phyloP scores from a whole-genome alignment of 1,140 invertebrate species.

The Patella vulgata region DNA sequence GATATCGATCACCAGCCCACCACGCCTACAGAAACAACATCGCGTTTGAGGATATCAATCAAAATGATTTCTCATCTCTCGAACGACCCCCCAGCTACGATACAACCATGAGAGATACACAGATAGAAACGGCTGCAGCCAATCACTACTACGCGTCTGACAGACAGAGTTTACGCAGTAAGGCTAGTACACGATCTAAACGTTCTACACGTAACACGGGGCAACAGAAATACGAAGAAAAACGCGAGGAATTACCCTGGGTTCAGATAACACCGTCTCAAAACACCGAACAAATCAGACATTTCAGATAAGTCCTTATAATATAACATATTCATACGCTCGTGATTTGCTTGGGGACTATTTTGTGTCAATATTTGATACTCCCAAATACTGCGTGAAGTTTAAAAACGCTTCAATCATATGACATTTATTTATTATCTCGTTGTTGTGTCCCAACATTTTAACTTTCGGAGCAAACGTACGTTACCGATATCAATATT shows the following conservation, averaged over 20 bases:
- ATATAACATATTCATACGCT: no score
- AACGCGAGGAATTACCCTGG: slow-evolving; percentile 56
- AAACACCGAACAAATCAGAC: slow-evolving; percentile 37
- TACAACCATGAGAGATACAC: slow-evolving; percentile 51
- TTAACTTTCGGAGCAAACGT: no score
- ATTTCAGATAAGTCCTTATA: slow-evolving; percentile 33
- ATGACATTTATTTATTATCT: no score
- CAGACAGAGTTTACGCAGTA: slow-evolving; percentile 55
- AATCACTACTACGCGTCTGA: slow-evolving; percentile 48
- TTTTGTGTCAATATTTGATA: no score
- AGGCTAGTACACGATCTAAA: slow-evolving; percentile 46
- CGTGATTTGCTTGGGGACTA: no score
- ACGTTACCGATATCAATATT: no score
- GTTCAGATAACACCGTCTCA: slow-evolving; percentile 58
- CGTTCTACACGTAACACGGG: slow-evolving; percentile 29
- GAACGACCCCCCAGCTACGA: slow-evolving; percentile 59
- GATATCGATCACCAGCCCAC: slow-evolving; percentile 49
- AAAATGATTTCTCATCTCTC: slow-evolving; percentile 35
- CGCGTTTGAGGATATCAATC: slow-evolving; percentile 39
- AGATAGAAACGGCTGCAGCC: slow-evolving; percentile 28
- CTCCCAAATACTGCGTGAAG: no score
- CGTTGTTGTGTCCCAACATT: no score
- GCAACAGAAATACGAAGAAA: slow-evolving; percentile 23
- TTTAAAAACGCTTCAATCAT: no score
- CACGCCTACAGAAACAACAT: slow-evolving; percentile 33